These are phyloP conservation scores for Leptopilina boulardi DNA, from an alignment of 1,140 invertebrate genomes.

Conservation along the genomic window DNA sequence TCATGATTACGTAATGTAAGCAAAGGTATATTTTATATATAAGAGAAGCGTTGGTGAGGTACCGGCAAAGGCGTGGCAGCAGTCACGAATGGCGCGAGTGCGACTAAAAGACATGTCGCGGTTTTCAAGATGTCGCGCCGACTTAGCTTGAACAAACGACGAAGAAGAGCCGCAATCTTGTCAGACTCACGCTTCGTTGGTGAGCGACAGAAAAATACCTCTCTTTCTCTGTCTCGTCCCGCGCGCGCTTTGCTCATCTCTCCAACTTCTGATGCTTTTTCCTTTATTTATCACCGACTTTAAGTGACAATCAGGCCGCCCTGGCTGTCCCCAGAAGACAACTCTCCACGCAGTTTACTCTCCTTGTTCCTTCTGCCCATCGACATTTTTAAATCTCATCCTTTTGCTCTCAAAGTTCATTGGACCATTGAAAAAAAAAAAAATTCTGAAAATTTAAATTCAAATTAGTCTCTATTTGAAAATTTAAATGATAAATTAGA, in stretches of 20 bases:
- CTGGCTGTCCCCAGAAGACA: constrained; percentile 50
- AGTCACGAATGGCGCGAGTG: constrained; percentile 54
- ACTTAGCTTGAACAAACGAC: constrained; percentile 68
- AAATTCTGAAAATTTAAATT: not conserved
- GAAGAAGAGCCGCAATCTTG: constrained; percentile 69
- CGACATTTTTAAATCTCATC: not conserved
- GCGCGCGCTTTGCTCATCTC: constrained; percentile 38
- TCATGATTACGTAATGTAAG: constrained; percentile 55
- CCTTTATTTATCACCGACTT: constrained; percentile 54
- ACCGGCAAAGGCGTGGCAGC: constrained; percentile 23
- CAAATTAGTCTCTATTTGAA: too few relatives aligned
- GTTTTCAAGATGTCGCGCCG: constrained; percentile 73
- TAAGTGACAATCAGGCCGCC: constrained; percentile 48
- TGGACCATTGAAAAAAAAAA: constrained; percentile 14
- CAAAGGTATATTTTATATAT: not conserved
- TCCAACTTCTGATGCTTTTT: constrained; percentile 21
- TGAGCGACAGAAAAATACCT: constrained; percentile 55
- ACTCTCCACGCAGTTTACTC: constrained; percentile 20
- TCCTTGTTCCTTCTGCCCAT: not conserved
- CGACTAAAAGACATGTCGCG: constrained; percentile 70
- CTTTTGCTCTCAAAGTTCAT: constrained; percentile 13
- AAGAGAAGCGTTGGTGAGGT: not conserved
- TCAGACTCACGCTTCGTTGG: constrained; percentile 73
- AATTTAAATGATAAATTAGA: too few relatives aligned
- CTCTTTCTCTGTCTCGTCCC: constrained; percentile 41